These are phyloP conservation scores for Cactoblastis cactorum DNA, from an alignment of 2,888 invertebrate genomes.

Conservation along the genomic window DNA sequence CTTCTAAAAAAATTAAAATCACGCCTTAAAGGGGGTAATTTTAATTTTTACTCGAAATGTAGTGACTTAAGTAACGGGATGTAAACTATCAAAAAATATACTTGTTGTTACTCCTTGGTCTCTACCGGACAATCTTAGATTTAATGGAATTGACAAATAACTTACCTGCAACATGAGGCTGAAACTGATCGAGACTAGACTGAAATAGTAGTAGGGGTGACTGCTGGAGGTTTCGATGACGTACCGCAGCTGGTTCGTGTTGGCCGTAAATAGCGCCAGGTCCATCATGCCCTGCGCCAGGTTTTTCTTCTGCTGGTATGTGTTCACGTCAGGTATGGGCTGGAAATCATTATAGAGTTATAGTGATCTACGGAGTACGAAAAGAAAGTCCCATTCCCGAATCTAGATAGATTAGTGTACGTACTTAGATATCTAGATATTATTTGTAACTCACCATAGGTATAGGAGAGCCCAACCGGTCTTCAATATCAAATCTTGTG, in stretches of 20 bases:
- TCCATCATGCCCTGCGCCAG: constrained; percentile 96
- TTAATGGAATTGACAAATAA: neutral
- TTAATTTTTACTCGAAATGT: no score
- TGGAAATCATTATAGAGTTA: constrained; percentile 21
- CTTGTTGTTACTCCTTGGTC: no score
- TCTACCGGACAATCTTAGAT: no score
- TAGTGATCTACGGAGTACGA: no score
- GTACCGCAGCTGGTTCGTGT: constrained; percentile 93
- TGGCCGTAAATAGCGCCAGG: constrained; percentile 91
- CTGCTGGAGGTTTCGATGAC: constrained; percentile 84
- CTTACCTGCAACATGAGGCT: constrained; percentile 89
- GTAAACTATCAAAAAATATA: neutral
- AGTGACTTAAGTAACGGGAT: no score
- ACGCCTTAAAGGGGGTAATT: no score
- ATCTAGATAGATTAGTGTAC: no score
- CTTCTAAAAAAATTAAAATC: no score
- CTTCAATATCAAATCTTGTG: constrained; percentile 48
- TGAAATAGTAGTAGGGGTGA: constrained; percentile 89
- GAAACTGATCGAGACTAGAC: constrained; percentile 84
- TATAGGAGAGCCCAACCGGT: constrained; percentile 50
- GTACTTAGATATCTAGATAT: no score
- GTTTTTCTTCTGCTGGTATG: constrained; percentile 94
- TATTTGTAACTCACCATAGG: constrained; percentile 28
- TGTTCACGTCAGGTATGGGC: constrained; percentile 86
- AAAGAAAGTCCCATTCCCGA: no score